These are phyloP conservation scores for Phaonia tiefii DNA, from an alignment of 2,888 invertebrate species.

Conservation along the genomic window DNA sequence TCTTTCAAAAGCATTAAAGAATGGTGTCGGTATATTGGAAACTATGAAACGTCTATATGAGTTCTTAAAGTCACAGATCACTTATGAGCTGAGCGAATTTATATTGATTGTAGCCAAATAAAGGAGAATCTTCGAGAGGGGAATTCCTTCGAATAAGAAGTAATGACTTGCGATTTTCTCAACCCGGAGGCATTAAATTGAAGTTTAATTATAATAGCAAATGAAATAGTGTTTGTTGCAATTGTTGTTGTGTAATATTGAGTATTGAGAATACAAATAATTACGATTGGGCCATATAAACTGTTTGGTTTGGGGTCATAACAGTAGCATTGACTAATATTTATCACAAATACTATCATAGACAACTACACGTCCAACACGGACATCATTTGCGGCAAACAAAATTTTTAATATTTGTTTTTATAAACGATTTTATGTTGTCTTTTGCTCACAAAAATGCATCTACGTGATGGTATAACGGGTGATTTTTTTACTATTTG, in stretches of 20 bases:
- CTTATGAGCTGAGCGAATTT: conserved; percentile 51
- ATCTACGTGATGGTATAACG: no score
- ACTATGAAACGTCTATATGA: neutral
- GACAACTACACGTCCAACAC: no score
- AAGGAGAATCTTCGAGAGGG: conserved; percentile 9
- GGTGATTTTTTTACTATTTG: no score
- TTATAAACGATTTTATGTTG: no score
- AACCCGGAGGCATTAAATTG: no score
- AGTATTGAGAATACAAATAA: neutral
- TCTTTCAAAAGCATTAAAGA: conserved; percentile 28
- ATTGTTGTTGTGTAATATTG: neutral
- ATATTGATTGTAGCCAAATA: conserved; percentile 47
- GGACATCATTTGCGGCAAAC: no score
- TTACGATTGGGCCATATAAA: no score
- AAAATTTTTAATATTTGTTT: no score
- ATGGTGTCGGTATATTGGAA: conserved; percentile 1
- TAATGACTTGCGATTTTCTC: conserved; percentile 54
- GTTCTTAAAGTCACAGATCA: conserved; percentile 46
- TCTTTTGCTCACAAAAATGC: no score
- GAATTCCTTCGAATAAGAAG: no score
- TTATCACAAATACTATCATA: no score
- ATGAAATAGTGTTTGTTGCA: neutral
- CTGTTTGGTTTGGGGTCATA: neutral
- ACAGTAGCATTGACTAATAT: neutral
- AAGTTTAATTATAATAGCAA: conserved; percentile 2